A percentile compares a stretch with the other conserved stretches of the same genome.
Conservation (phyloP, 2,888 invertebrate genomes). For the Pterostichus niger region DNA sequence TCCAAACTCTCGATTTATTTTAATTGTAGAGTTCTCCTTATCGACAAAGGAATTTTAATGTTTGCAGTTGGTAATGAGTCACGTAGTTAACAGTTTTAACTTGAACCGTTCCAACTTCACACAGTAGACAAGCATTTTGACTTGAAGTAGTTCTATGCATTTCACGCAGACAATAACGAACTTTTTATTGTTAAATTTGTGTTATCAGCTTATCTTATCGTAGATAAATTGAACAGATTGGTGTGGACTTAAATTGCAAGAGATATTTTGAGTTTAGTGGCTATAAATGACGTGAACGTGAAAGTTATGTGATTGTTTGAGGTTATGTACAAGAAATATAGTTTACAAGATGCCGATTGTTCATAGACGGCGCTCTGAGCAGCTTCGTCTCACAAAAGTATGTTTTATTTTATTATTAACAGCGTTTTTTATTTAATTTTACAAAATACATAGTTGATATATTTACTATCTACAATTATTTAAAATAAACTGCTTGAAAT, state of each 20-base stretch:
- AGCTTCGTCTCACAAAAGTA: constrained; percentile 52
- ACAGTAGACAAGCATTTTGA: background rate
- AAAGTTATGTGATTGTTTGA: background rate
- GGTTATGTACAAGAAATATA: constrained; percentile 22
- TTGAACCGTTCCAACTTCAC: constrained; percentile 17
- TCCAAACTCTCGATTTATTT: background rate
- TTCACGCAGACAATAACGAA: background rate
- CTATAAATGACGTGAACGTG: background rate
- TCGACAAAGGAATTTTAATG: constrained; percentile 59
- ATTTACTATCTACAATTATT: too few relatives aligned
- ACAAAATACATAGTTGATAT: too few relatives aligned
- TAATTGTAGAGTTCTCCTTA: constrained; percentile 18
- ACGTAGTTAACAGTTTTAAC: constrained; percentile 33
- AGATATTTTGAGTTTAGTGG: background rate
- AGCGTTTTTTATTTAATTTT: too few relatives aligned
- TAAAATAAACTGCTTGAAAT: too few relatives aligned
- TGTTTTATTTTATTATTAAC: background rate
- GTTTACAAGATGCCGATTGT: constrained; percentile 41
- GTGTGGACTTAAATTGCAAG: background rate
- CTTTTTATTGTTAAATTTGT: constrained; percentile 4
- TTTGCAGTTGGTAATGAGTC: constrained; percentile 59
- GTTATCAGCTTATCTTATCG: constrained; percentile 35
- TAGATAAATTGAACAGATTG: background rate
- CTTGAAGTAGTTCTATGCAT: constrained; percentile 4
- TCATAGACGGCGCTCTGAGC: constrained; percentile 16